Evolutionary conservation across 2,797 vertebrate genomes (phyloP).

Genomic region (Poecilia gillii): DNA sequence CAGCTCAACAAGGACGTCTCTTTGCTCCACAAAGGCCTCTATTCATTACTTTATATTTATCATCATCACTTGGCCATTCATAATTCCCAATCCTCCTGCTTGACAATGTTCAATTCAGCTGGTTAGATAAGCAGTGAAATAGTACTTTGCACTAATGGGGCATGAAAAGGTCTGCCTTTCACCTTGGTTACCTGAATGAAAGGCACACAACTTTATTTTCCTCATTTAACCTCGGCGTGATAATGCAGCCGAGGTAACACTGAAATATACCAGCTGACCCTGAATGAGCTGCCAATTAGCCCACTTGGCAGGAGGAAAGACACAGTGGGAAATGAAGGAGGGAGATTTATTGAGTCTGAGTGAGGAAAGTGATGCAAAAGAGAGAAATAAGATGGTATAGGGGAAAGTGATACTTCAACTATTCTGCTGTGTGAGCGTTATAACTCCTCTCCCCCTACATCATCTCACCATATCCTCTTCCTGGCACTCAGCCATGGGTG

Average conservation of each 20-base stretch:
- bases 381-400: conserved; percentile 19
- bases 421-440: conserved; percentile 42
- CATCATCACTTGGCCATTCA: conserved; percentile 70
- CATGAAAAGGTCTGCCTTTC: conserved; percentile 42
- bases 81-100: conserved; percentile 60
- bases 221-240: conserved; percentile 39
- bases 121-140: conserved; percentile 64
- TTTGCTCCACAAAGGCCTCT: conserved; percentile 66
- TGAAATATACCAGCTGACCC: conserved; percentile 42
- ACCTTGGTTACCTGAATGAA: conserved; percentile 47
- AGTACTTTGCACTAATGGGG: conserved; percentile 28
- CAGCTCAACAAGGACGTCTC: conserved; percentile 62
- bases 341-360: conserved; percentile 24
- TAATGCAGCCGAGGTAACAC: conserved; percentile 1
- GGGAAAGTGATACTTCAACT: conserved; percentile 43
- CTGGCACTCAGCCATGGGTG: conserved; percentile 50
- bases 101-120: conserved; percentile 69
- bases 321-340: conserved; percentile 12
- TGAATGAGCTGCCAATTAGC: conserved; percentile 37
- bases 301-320: conserved; percentile 28
- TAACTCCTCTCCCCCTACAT: conserved; percentile 31
- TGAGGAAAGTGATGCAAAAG: conserved; percentile 33
- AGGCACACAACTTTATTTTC: conserved; percentile 14
- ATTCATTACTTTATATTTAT: conserved; percentile 72
- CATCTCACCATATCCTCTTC: conserved; percentile 35